These are phyloP conservation scores for Odontophorus gujanensis DNA, from an alignment of 2,113 vertebrate genomes.

Conservation along the genomic window DNA sequence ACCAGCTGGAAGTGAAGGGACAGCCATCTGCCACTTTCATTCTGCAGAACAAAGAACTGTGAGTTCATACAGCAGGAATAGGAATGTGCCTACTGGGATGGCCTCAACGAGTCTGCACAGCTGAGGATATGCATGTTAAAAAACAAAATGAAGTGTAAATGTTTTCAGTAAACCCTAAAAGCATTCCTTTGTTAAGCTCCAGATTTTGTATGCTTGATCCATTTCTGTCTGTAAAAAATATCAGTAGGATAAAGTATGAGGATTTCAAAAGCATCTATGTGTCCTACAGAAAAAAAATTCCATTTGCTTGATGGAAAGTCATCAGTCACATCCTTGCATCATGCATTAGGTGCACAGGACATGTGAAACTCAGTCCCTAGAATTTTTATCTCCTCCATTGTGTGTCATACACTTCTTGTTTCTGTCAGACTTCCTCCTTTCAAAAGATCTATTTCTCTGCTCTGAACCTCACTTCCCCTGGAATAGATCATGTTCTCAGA, in stretches of 20 bases:
- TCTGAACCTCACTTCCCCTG: constrained; percentile 40
- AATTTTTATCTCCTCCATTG: not conserved
- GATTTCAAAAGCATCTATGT: not conserved
- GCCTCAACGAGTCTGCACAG: not conserved
- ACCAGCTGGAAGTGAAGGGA: not conserved
- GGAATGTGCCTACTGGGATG: not conserved
- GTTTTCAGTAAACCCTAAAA: not conserved
- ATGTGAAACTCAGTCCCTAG: not conserved
- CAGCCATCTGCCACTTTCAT: not conserved
- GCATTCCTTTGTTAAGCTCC: not conserved
- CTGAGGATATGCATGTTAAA: not conserved
- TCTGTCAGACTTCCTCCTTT: not conserved
- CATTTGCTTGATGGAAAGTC: not conserved
- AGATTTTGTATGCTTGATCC: not conserved
- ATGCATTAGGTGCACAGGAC: not conserved
- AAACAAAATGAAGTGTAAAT: not conserved
- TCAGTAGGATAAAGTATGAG: not conserved
- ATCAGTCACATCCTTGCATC: not conserved
- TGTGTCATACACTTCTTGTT: not conserved
- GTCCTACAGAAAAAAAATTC: not conserved
- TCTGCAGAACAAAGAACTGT: not conserved
- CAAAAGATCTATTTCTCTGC: not conserved
- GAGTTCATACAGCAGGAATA: not conserved
- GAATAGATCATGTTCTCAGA: not conserved
- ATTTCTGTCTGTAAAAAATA: not conserved